A percentile compares a stretch with the other conserved stretches of the same genome.
Evolutionary conservation across 2,888 invertebrate species (phyloP).

Genomic region (Ernsta delagoae): DNA sequence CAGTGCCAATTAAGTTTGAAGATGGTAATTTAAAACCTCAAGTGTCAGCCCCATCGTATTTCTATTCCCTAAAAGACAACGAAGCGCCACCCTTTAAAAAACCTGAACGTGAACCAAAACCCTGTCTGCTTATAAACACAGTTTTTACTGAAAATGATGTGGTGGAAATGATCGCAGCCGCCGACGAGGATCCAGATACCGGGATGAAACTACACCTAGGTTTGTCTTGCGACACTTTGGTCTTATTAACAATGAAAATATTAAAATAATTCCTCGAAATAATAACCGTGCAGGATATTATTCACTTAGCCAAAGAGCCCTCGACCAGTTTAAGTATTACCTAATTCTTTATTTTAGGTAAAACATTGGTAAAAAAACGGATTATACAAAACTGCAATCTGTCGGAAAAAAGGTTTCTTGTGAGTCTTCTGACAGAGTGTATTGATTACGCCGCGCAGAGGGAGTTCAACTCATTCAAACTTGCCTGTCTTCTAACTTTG

Average conservation of each 20-base stretch:
- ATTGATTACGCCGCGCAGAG: conserved; percentile 69
- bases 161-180: conserved; percentile 61
- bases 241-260: too few species aligned
- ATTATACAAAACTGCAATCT: conserved; percentile 59
- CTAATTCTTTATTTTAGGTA: conserved; percentile 46
- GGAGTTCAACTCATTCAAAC: conserved; percentile 60
- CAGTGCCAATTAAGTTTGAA: conserved; percentile 43
- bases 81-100: conserved; percentile 65
- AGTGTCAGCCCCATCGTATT: conserved; percentile 71
- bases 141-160: conserved; percentile 62
- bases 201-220: conserved; percentile 59
- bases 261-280: too few species aligned
- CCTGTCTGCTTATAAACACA: conserved; percentile 57
- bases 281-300: too few species aligned
- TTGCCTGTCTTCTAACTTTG: conserved; percentile 64
- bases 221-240: too few species aligned
- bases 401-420: conserved; percentile 62
- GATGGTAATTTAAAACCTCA: conserved; percentile 50
- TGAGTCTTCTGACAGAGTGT: conserved; percentile 57
- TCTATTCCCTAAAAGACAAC: conserved; percentile 66
- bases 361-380: conserved; percentile 62
- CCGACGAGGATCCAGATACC: conserved; percentile 48
- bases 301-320: too few species aligned
- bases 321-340: too few species aligned
- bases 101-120: conserved; percentile 52